Percentiles rank a stretch among this genome's conserved stretches.
Evolutionary conservation across 2,888 invertebrate genomes (phyloP).

Genomic region (Noctua pronuba): DNA sequence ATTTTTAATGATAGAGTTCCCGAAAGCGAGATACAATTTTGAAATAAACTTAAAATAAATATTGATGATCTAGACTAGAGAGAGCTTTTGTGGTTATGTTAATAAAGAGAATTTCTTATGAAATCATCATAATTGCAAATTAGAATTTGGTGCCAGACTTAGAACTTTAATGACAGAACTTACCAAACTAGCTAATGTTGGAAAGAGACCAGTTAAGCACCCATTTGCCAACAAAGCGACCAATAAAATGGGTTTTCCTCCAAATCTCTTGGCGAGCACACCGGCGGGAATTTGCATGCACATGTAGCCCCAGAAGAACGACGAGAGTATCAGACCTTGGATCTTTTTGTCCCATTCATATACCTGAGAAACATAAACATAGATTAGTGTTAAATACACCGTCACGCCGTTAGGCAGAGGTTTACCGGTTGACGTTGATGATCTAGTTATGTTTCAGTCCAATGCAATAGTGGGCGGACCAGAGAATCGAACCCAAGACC

Average conservation of each 20-base stretch:
- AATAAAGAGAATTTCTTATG: too few species aligned
- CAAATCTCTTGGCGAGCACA: conserved; percentile 93
- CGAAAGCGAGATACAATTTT: too few species aligned
- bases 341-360: conserved; percentile 91
- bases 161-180: conserved; percentile 47
- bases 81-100: background rate
- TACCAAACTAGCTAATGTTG: conserved; percentile 89
- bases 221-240: conserved; percentile 90
- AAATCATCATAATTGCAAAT: background rate
- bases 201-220: conserved; percentile 90
- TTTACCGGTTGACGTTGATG: background rate
- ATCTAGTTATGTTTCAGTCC: background rate
- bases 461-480: too few species aligned
- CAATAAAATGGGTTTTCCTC: conserved; percentile 93
- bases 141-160: background rate
- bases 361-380: conserved; percentile 72
- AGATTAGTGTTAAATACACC: background rate
- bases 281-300: conserved; percentile 93
- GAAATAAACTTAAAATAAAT: background rate
- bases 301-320: conserved; percentile 95
- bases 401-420: background rate
- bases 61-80: background rate
- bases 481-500: background rate
- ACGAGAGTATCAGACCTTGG: conserved; percentile 92
- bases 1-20: too few species aligned